Evolutionary conservation across 2,888 invertebrate species (phyloP), one percentile per base, ranked within the genome.

Genomic region (Odontomyia ornata): DNA sequence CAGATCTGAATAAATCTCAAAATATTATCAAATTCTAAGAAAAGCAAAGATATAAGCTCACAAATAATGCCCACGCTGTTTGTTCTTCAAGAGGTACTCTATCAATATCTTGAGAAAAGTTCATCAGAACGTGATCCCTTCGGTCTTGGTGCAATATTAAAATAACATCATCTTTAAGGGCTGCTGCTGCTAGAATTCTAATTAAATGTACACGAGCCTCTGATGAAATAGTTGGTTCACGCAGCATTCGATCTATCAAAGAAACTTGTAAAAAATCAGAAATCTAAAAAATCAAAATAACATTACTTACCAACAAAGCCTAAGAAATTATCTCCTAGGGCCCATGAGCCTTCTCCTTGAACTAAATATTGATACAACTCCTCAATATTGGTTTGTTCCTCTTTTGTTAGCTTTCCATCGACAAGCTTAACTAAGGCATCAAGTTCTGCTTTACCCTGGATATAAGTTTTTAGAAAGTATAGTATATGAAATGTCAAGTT

Each of bases 261-360:
- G 36, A n/a, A 18, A 5, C 9, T 43, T 7, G 18, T 71, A 3
- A 46, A 47, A 4, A 36, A 46, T 46, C 46, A 23, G 0, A 21
- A 36, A 46, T 46, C 11, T 13, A 11, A 25, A 9, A 46, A 46
- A 9, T 71, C 36, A 11, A 1, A 1, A 21, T 18, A 60, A 21
- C 23, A 13, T 60, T 60, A 15, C 47, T 73, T 80, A 81, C 81
- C 94, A 77, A 96, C 90, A 84, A 96, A 95, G 76, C 90, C 89
- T 62, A 96, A 89, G 86, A 96, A 97, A 82, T 93, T 93, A 83
- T 96, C 96, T 11, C 96, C 94, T 25, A 97, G 89, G 77, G 95
- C 95, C 97, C 97, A 97, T 83, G 95, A 95, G 77, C 96, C 97
- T 84, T 96, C 96, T 82, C 95, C 94, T 81, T 93, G 93, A 81